phyloP scores from a whole-genome alignment of 2,888 invertebrate genomes.

The Fragum fragum region DNA sequence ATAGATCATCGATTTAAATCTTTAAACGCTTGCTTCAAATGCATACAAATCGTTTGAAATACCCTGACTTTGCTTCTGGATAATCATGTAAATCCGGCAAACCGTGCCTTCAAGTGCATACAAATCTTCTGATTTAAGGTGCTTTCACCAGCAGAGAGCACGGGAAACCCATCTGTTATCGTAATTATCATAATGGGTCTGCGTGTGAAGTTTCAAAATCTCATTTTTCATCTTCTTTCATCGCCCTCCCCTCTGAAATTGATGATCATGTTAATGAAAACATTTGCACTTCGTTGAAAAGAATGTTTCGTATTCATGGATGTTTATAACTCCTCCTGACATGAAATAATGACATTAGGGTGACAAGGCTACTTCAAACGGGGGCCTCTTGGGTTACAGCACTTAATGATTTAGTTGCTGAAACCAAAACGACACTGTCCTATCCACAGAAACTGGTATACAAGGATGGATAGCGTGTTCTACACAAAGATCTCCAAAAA shows the following conservation, averaged over 20 bases:
- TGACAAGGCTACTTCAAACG: conserved; percentile 35
- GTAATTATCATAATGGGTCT: conserved; percentile 25
- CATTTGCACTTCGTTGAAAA: conserved; percentile 68
- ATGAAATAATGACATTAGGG: conserved; percentile 58
- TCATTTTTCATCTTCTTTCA: conserved; percentile 65
- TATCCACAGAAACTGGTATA: too few species aligned
- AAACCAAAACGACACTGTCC: too few species aligned
- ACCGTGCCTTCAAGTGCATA: too few species aligned
- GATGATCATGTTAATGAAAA: conserved; percentile 66
- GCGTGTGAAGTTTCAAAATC: conserved; percentile 55
- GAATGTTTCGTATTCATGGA: conserved; percentile 65
- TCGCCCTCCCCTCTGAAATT: conserved; percentile 44
- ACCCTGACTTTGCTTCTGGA: too few species aligned
- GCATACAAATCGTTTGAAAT: too few species aligned
- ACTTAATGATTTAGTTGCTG: too few species aligned
- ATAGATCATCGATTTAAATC: too few species aligned
- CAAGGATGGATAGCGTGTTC: too few species aligned
- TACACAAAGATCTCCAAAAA: too few species aligned
- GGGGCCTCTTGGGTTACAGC: neutral
- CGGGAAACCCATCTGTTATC: conserved; percentile 24
- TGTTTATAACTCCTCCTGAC: conserved; percentile 58
- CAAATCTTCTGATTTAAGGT: neutral
- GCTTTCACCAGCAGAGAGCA: neutral
- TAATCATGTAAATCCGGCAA: too few species aligned
- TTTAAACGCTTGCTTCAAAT: too few species aligned